Evolutionary conservation across 2,113 vertebrate genomes (phyloP).

Genomic region (Mirza zaza): DNA sequence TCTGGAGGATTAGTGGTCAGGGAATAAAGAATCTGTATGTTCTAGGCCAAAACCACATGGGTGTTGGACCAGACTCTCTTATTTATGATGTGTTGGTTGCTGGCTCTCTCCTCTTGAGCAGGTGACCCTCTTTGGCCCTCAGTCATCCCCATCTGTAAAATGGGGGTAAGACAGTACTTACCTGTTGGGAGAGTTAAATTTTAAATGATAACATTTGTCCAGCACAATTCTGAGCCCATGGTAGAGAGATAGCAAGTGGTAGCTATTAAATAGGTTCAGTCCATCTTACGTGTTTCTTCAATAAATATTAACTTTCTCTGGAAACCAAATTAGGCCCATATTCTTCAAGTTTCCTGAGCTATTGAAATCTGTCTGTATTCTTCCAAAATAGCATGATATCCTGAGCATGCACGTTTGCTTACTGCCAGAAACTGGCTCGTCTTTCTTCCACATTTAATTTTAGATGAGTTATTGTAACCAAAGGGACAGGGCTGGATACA

Average conservation of each 20-base stretch:
- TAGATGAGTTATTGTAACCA: rapidly evolving
- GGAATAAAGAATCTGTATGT: neutral
- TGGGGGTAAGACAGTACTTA: neutral
- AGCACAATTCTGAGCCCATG: neutral
- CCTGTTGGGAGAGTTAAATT: neutral
- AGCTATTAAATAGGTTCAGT: neutral
- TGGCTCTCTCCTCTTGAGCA: neutral
- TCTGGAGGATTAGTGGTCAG: neutral
- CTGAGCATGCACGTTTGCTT: neutral
- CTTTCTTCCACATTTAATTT: neutral
- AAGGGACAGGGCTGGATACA: no score
- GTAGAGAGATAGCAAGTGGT: neutral
- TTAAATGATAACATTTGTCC: neutral
- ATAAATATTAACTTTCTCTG: neutral
- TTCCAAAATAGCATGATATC: neutral
- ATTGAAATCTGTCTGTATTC: neutral
- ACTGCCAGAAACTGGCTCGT: neutral
- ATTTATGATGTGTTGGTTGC: rapidly evolving
- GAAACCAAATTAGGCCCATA: neutral
- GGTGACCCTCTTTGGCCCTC: neutral
- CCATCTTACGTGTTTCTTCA: neutral
- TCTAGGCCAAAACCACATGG: neutral
- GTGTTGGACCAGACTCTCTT: neutral
- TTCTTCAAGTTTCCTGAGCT: neutral
- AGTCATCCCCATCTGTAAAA: neutral